Percentiles rank a stretch among this genome's conserved stretches.
phyloP scores from a whole-genome alignment of 2,797 vertebrate genomes.

The Liasis olivaceus region DNA sequence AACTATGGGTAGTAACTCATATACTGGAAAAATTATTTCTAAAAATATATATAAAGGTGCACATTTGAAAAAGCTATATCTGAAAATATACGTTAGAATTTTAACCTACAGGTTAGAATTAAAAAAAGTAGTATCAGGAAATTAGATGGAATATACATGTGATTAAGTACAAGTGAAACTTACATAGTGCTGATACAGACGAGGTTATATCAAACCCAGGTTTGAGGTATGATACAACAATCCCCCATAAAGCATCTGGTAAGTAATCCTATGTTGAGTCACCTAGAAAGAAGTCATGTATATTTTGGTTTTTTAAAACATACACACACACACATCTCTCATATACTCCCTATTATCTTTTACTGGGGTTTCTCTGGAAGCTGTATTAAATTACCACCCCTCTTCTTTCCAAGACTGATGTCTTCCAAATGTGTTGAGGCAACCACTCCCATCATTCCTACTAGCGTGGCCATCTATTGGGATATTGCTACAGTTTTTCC shows the following conservation, averaged over 20 bases:
- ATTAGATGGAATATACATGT: not conserved
- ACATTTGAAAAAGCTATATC: not conserved
- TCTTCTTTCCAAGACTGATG: not conserved
- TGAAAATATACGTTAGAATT: not conserved
- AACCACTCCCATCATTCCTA: not conserved
- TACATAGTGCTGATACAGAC: not conserved
- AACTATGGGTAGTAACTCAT: too few relatives aligned
- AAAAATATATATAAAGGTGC: not conserved
- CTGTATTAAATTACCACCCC: not conserved
- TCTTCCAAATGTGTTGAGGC: not conserved
- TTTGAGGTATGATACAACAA: not conserved
- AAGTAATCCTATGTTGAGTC: not conserved
- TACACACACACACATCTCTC: not conserved
- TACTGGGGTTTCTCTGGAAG: not conserved
- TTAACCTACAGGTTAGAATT: not conserved
- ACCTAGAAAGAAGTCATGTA: not conserved
- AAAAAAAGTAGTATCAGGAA: not conserved
- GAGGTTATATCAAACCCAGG: not conserved
- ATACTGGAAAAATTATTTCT: not conserved
- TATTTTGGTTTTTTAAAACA: not conserved
- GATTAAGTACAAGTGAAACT: not conserved
- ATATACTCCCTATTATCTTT: not conserved
- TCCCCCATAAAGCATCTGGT: not conserved
- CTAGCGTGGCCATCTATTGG: not conserved
- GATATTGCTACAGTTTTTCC: not conserved